Evolutionary conservation across 2,888 invertebrate species (phyloP).

Genomic region (Trilocha varians): DNA sequence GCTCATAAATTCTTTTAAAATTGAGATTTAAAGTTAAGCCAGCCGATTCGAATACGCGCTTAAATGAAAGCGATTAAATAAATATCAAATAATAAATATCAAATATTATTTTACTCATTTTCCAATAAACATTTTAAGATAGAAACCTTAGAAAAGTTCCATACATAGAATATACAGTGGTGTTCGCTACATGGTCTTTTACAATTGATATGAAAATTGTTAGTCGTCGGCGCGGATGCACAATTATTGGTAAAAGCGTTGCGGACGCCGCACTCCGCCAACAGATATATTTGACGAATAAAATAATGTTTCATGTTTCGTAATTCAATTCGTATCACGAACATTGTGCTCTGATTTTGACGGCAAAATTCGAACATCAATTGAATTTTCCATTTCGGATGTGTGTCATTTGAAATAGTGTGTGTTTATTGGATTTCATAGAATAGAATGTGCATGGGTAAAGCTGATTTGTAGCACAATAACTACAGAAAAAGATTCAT

Average conservation of each 20-base stretch:
- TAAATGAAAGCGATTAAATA: too few species aligned
- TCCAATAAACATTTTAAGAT: too few species aligned
- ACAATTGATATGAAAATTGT: conserved; percentile 42
- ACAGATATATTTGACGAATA: background rate
- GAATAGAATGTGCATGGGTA: too few species aligned
- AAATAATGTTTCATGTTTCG: background rate
- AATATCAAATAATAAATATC: too few species aligned
- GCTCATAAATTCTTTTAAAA: too few species aligned
- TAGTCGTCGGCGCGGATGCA: conserved; percentile 33
- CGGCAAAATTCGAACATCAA: background rate
- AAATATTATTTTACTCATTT: too few species aligned
- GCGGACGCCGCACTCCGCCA: conserved; percentile 11
- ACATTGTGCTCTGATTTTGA: background rate
- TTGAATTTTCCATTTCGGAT: background rate
- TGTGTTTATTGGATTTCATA: background rate
- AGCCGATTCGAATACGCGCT: too few species aligned
- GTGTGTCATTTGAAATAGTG: background rate
- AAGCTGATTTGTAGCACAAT: too few species aligned
- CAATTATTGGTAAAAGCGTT: conserved; percentile 33
- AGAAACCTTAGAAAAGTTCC: background rate
- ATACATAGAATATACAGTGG: background rate
- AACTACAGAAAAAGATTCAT: too few species aligned
- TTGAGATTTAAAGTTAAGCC: too few species aligned
- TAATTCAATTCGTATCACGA: background rate
- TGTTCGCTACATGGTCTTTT: conserved; percentile 16